These are phyloP conservation scores for Ectropis crepuscularia DNA, from an alignment of 2,888 invertebrate species.

Conservation along the genomic window DNA sequence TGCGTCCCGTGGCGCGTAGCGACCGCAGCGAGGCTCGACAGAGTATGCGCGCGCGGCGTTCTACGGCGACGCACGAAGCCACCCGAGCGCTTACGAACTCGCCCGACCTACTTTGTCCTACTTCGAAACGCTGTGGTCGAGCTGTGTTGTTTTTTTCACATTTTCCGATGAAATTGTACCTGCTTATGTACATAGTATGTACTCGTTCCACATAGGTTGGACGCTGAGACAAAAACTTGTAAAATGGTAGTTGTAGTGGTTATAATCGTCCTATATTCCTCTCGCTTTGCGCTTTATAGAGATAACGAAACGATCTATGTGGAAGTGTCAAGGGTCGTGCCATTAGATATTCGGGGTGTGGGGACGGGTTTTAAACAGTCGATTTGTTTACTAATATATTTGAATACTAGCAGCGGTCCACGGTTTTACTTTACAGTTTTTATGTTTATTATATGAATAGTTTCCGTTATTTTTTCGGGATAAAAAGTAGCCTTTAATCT, in stretches of 20 bases:
- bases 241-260: constrained; percentile 31
- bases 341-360: not conserved
- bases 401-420: not conserved
- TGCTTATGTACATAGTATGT: constrained; percentile 42
- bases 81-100: constrained; percentile 65
- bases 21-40: constrained; percentile 66
- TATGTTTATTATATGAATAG: too few species aligned
- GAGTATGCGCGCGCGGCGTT: constrained; percentile 71
- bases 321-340: constrained; percentile 12
- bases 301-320: not conserved
- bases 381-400: too few species aligned
- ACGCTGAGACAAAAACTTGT: constrained; percentile 56
- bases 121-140: constrained; percentile 75
- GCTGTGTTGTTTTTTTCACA: constrained; percentile 76
- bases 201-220: constrained; percentile 43
- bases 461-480: too few species aligned
- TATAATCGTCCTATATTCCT: constrained; percentile 29
- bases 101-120: constrained; percentile 80
- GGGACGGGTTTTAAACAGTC: not conserved
- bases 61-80: constrained; percentile 62
- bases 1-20: constrained; percentile 64
- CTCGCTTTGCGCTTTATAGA: constrained; percentile 10
- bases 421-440: too few species aligned
- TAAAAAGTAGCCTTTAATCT: too few species aligned
- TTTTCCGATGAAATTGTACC: constrained; percentile 79